Percentiles rank a stretch among this genome's conserved stretches.
phyloP scores from a whole-genome alignment of 2,888 invertebrate species.

The Melitaea athalia region DNA sequence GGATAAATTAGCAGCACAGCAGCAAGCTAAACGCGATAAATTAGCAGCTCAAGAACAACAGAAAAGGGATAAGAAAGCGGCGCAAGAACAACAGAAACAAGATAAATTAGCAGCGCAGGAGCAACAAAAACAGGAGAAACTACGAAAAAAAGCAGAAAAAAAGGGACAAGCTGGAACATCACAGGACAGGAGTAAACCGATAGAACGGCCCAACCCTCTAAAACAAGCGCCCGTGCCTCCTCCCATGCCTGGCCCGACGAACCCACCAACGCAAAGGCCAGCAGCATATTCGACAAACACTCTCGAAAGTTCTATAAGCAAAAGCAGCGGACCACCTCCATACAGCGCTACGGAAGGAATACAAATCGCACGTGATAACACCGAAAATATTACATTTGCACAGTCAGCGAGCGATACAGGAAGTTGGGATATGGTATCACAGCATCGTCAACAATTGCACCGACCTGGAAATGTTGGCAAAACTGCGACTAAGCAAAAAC shows the following conservation, averaged over 20 bases:
- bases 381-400: slow-evolving; percentile 59
- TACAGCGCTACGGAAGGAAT: slow-evolving; percentile 50
- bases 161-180: slow-evolving; percentile 43
- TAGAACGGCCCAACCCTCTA: slow-evolving; percentile 38
- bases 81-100: slow-evolving; percentile 44
- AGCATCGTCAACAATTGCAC: slow-evolving; percentile 73
- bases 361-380: slow-evolving; percentile 50
- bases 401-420: slow-evolving; percentile 45
- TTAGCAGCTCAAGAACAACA: slow-evolving; percentile 47
- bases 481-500: slow-evolving; percentile 46
- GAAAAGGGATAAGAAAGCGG: slow-evolving; percentile 44
- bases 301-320: slow-evolving; percentile 71
- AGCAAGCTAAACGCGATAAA: slow-evolving; percentile 56
- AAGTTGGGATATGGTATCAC: slow-evolving; percentile 80
- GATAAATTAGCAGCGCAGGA: slow-evolving; percentile 49
- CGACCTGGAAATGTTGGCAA: slow-evolving; percentile 46
- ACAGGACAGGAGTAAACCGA: slow-evolving; percentile 45
- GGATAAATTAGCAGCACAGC: slow-evolving; percentile 47
- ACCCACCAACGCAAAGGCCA: slow-evolving; percentile 31
- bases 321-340: slow-evolving; percentile 68
- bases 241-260: slow-evolving; percentile 6
- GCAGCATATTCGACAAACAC: slow-evolving; percentile 59
- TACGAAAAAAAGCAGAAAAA: slow-evolving; percentile 50
- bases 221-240: slow-evolving; percentile 24
- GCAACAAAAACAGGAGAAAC: slow-evolving; percentile 55